Evolutionary conservation across 2,888 invertebrate genomes (phyloP).

Genomic region (Diarsia dahlii): DNA sequence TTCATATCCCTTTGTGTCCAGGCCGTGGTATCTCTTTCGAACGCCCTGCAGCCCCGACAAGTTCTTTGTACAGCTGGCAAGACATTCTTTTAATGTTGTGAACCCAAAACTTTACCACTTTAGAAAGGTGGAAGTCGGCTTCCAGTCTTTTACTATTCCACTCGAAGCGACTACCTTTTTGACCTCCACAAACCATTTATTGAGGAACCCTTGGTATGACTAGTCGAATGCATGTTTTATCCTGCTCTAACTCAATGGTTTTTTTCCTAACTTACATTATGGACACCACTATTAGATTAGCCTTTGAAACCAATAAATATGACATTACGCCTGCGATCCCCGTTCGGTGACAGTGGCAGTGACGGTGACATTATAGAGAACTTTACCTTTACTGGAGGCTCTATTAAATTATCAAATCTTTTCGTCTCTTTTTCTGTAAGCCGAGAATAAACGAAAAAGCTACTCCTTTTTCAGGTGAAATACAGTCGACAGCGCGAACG

Average conservation of each 20-base stretch:
- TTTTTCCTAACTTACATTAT: no score
- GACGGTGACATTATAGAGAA: no score
- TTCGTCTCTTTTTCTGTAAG: neutral
- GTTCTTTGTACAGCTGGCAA: neutral
- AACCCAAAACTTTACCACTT: neutral
- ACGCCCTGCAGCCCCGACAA: no score
- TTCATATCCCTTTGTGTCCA: no score
- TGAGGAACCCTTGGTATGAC: neutral
- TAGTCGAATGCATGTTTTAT: neutral
- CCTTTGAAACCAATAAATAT: neutral
- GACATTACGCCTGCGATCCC: no score
- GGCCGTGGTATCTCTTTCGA: no score
- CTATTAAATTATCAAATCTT: neutral
- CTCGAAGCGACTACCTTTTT: neutral
- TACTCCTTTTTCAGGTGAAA: neutral
- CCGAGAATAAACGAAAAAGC: neutral
- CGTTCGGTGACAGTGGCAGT: neutral
- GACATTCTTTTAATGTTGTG: neutral
- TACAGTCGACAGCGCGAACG: neutral
- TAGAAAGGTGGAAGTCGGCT: neutral
- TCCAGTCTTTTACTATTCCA: neutral
- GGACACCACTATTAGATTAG: no score
- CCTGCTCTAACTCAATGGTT: neutral
- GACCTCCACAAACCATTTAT: neutral
- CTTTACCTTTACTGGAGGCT: no score